Evolutionary conservation across 2,888 invertebrate species (phyloP).

Genomic region (Ptilodon capucinus): DNA sequence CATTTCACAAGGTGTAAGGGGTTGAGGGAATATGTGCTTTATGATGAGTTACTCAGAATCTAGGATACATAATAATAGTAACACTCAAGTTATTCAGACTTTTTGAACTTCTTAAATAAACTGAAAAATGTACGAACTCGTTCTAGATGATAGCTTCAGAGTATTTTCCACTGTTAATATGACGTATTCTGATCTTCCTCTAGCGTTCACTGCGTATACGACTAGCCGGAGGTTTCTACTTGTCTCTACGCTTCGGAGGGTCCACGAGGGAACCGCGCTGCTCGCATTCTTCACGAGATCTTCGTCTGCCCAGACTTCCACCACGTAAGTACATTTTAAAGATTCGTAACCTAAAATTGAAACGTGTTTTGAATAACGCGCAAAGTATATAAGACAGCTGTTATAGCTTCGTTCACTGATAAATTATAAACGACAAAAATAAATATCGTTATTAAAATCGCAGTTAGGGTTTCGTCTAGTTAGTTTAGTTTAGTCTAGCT

Average conservation of each 20-base stretch:
- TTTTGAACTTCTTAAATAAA: too few species aligned
- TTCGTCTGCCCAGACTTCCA: slow-evolving; percentile 86
- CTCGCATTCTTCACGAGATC: slow-evolving; percentile 87
- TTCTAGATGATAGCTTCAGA: slow-evolving; percentile 58
- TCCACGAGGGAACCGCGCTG: slow-evolving; percentile 88
- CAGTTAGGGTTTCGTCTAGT: too few species aligned
- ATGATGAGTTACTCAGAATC: too few species aligned
- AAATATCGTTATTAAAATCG: neutral
- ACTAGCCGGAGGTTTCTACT: slow-evolving; percentile 89
- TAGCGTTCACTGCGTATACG: slow-evolving; percentile 91
- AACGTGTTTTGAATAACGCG: neutral
- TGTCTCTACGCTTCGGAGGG: slow-evolving; percentile 89
- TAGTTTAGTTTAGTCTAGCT: too few species aligned
- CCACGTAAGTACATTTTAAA: slow-evolving; percentile 86
- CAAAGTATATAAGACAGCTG: neutral
- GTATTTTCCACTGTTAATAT: slow-evolving; percentile 67
- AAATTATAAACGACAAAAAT: neutral
- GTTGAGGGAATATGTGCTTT: too few species aligned
- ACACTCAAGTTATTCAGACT: too few species aligned
- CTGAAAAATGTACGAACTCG: slow-evolving; percentile 41
- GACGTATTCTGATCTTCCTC: slow-evolving; percentile 90
- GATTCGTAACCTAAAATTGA: slow-evolving; percentile 86
- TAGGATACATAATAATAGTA: too few species aligned
- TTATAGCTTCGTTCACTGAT: neutral
- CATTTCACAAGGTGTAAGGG: too few species aligned